Percentiles rank a stretch among this genome's conserved stretches.
phyloP scores from a whole-genome alignment of 2,888 invertebrate species.

The Thymelicus acteon region DNA sequence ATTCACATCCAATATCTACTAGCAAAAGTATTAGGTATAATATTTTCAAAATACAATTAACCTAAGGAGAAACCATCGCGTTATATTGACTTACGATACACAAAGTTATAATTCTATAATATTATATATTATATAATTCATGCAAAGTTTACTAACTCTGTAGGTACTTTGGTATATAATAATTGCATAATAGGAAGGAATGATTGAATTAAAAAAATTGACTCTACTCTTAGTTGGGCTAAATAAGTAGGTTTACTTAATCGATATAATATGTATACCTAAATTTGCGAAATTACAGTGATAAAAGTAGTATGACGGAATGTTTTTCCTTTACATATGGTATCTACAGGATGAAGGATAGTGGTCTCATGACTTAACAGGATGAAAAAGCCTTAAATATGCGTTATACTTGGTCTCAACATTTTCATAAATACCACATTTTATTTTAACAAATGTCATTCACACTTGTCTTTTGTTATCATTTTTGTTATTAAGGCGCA shows the following conservation, averaged over 20 bases:
- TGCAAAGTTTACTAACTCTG: conserved; percentile 70
- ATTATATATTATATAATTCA: conserved; percentile 59
- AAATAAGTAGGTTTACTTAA: conserved; percentile 31
- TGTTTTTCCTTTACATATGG: neutral
- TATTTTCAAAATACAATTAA: conserved; percentile 10
- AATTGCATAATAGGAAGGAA: conserved; percentile 81
- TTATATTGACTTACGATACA: conserved; percentile 18
- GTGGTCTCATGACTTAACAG: neutral
- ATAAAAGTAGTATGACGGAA: neutral
- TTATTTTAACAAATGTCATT: conserved; percentile 19
- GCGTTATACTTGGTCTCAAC: conserved; percentile 31
- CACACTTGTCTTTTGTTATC: conserved; percentile 4
- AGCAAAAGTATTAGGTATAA: neutral
- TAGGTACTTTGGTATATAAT: conserved; percentile 71
- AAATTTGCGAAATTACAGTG: conserved; percentile 17
- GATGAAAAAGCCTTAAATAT: conserved; percentile 31
- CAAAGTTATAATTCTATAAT: conserved; percentile 29
- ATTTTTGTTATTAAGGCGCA: neutral
- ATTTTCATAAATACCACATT: conserved; percentile 29
- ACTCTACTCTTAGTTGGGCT: conserved; percentile 59
- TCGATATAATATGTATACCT: conserved; percentile 24
- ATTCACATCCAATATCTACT: neutral
- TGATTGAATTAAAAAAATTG: conserved; percentile 77
- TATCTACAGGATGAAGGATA: conserved; percentile 19
- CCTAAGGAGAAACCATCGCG: conserved; percentile 5